These are phyloP conservation scores for Craseonycteris thonglongyai DNA, from an alignment of 2,113 vertebrate genomes.

Conservation along the genomic window DNA sequence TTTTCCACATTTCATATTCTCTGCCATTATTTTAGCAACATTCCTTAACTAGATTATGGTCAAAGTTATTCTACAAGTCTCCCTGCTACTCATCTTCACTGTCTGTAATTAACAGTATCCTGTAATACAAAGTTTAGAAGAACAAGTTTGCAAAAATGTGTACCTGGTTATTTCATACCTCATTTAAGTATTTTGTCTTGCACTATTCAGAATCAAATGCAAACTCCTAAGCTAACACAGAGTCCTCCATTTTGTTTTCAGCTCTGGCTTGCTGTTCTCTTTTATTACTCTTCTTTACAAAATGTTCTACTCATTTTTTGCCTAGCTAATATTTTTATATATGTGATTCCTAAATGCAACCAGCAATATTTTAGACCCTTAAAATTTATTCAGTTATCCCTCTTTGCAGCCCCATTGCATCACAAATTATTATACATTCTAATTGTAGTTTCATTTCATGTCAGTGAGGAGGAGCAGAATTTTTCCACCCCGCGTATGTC, in stretches of 20 bases:
- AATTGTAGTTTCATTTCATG: neutral
- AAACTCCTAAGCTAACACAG: neutral
- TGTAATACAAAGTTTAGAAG: neutral
- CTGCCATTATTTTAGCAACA: neutral
- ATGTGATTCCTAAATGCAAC: neutral
- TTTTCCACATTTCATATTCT: neutral
- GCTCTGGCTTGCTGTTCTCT: neutral
- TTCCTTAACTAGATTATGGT: neutral
- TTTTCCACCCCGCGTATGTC: neutral
- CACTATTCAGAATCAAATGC: neutral
- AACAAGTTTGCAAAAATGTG: neutral
- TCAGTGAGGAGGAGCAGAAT: neutral
- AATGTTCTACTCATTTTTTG: neutral
- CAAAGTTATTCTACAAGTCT: neutral
- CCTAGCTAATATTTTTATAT: neutral
- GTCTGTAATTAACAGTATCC: neutral
- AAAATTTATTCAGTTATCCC: neutral
- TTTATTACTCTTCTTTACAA: neutral
- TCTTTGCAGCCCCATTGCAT: neutral
- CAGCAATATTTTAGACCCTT: neutral
- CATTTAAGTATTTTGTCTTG: neutral
- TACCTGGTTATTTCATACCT: neutral
- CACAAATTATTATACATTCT: neutral
- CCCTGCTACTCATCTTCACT: neutral
- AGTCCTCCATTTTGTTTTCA: neutral